Base-by-base conservation (phyloP, 2,888 invertebrate species). In the Nephrocerus scutellatus region DNA sequence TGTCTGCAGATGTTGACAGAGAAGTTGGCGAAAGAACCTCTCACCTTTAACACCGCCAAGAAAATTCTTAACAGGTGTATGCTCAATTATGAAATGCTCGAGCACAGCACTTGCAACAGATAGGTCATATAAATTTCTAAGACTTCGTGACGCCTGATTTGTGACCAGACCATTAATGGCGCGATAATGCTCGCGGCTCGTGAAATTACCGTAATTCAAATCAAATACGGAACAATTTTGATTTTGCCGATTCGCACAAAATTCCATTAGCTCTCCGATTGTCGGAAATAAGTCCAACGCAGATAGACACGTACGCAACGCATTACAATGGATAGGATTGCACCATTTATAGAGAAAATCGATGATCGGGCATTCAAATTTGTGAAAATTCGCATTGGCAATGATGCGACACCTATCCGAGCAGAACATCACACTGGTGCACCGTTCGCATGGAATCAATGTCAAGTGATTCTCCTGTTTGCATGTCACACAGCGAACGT, bases 1-100 rank as follows among this genome's bases (percentile, higher is more conserved):
- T 32, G 82, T 84, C 71, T 84, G 84, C 34, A 80, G 70, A 60
- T 87, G 84, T 16, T 73, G 71, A 35, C 87, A 65, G 30, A 88
- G 56, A 10, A 79, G 61, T 4, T 76, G 76, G 20, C 79, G 79
- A 3, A 33, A 74, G 41, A 48, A 68, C 12, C 66, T 53, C 3
- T 56, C 48, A 8, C 38, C 25, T 3, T 53, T 49, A n/a, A 70
- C 51, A 23, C 59, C 31, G 4, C 10, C 19, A 6, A 49, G 25
- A 6, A 44, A 6, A 7, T 46, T 40, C 9, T 49, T 36, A 35
- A 82, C 77, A 5, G 59, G 51, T 4, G 79, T 75, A 21, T 70
- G 53, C 2, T 70, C 63, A 33, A 69, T 64, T 9, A 86, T 54
- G 24, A 76, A 67, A 37, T 76, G 70, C 28, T 77, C 61, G 32